Evolutionary conservation across 1,140 invertebrate genomes (phyloP).

Genomic region (Tetragonula clypearis): DNA sequence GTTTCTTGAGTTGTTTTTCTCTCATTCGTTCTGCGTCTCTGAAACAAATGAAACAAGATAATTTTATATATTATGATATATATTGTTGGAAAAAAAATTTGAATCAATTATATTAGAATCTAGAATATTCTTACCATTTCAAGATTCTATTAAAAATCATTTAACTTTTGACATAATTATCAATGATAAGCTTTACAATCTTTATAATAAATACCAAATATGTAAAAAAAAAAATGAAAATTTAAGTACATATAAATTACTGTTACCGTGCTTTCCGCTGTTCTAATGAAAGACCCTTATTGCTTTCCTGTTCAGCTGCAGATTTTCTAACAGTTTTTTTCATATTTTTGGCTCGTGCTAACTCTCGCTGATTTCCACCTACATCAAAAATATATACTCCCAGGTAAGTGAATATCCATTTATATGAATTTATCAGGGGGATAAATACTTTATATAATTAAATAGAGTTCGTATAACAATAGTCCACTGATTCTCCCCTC

Average conservation of each 20-base stretch:
- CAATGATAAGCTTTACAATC: background rate
- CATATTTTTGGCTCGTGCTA: slow-evolving; percentile 85
- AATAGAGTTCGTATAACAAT: too few relatives aligned
- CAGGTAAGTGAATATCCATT: too few relatives aligned
- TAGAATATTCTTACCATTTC: background rate
- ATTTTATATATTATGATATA: background rate
- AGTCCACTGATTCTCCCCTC: too few relatives aligned
- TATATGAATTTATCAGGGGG: too few relatives aligned
- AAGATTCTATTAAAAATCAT: background rate
- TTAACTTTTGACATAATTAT: background rate
- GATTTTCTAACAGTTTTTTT: slow-evolving; percentile 84
- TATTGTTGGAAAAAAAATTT: background rate
- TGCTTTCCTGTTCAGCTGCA: slow-evolving; percentile 83
- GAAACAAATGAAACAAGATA: slow-evolving; percentile 27
- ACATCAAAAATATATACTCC: background rate
- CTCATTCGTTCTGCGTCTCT: slow-evolving; percentile 85
- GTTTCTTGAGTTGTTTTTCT: slow-evolving; percentile 83
- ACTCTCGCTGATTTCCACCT: slow-evolving; percentile 87
- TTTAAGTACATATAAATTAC: background rate
- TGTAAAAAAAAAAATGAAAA: background rate
- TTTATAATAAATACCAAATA: background rate
- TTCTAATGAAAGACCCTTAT: slow-evolving; percentile 84
- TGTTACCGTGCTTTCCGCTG: slow-evolving; percentile 83
- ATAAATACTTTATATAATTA: too few relatives aligned
- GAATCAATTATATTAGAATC: background rate